phyloP scores from a whole-genome alignment of 2,113 vertebrate genomes.

The Dicerorhinus sumatrensis region DNA sequence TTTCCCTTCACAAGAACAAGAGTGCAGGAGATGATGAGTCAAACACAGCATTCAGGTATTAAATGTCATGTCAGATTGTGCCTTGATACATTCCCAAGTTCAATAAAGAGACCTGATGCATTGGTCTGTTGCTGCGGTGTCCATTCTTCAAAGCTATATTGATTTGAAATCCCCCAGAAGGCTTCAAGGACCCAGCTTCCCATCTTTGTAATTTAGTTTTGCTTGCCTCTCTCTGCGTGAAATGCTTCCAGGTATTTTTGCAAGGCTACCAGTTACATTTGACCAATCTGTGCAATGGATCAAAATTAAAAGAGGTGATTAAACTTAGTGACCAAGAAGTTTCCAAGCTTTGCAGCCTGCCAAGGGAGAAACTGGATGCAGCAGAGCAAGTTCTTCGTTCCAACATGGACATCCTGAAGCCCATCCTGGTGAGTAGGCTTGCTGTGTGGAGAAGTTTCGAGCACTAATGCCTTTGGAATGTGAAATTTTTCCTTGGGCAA shows the following conservation, averaged over 20 bases:
- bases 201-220: background rate
- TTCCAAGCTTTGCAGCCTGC: conserved; percentile 64
- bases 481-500: conserved; percentile 7
- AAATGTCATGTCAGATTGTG: background rate
- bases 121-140: fast-evolving
- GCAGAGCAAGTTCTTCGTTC: conserved; percentile 48
- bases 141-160: background rate
- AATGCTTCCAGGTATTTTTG: conserved; percentile 74
- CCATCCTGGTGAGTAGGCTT: conserved; percentile 65
- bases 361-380: conserved; percentile 57
- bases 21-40: background rate
- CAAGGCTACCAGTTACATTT: conserved; percentile 78
- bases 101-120: background rate
- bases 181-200: background rate
- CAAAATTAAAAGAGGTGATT: conserved; percentile 65
- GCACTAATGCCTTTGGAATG: conserved; percentile 2
- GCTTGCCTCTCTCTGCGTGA: background rate
- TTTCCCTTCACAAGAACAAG: background rate
- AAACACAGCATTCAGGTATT: background rate
- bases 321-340: conserved; percentile 48
- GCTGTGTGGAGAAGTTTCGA: background rate
- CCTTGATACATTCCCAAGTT: background rate
- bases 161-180: background rate
- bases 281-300: conserved; percentile 67
- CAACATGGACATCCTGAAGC: conserved; percentile 78